Conservation (phyloP, 2,888 invertebrate species). For the Eristalis pertinax region DNA sequence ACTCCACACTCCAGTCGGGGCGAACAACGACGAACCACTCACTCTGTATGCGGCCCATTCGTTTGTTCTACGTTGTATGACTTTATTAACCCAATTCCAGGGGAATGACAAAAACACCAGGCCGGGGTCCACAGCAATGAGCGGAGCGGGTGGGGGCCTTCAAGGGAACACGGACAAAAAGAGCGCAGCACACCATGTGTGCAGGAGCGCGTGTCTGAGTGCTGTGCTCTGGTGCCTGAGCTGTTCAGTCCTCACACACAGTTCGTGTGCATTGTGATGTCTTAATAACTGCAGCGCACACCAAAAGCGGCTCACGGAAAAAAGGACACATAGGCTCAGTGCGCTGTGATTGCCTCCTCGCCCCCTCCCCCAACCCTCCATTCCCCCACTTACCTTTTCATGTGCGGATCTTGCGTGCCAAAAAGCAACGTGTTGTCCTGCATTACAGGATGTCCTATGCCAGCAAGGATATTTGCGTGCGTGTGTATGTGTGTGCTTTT, state of each 20-base stretch:
- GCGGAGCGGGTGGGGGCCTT: neutral
- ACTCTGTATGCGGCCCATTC: conserved; percentile 22
- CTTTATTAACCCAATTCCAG: conserved; percentile 69
- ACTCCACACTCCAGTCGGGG: conserved; percentile 1
- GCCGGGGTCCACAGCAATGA: neutral
- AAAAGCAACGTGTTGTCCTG: conserved; percentile 45
- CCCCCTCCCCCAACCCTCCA: neutral
- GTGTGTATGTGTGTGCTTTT: neutral
- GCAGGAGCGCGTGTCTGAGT: conserved; percentile 8
- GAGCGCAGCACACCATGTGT: conserved; percentile 37
- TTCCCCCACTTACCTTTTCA: neutral
- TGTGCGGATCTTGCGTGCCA: conserved; percentile 1
- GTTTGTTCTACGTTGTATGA: conserved; percentile 63
- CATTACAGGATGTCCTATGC: conserved; percentile 8
- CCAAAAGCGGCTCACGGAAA: conserved; percentile 33
- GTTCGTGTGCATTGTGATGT: conserved; percentile 63
- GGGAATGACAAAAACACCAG: conserved; percentile 66
- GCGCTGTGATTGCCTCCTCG: neutral
- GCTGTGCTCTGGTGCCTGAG: neutral
- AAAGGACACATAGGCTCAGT: conserved; percentile 42
- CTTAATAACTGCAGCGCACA: conserved; percentile 55
- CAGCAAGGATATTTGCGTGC: neutral
- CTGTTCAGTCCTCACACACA: conserved; percentile 1
- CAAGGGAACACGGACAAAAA: conserved; percentile 15
- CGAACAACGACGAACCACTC: neutral